Conservation (phyloP, 2,113 vertebrate species). For the Malurus melanocephalus region DNA sequence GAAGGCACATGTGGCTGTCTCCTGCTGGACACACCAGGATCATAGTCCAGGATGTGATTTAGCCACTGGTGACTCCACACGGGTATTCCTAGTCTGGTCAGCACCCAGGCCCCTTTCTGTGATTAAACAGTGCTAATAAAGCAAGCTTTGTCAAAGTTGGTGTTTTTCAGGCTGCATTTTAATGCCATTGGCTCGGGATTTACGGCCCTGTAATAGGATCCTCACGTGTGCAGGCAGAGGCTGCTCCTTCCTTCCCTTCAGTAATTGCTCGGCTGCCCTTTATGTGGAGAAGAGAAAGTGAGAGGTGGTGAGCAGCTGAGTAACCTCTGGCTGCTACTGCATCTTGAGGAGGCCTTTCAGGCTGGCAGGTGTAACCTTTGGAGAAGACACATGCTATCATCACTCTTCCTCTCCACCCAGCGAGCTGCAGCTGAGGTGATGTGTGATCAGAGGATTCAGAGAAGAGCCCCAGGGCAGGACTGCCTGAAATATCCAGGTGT, state of each 20-base stretch:
- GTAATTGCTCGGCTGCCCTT: constrained; percentile 59
- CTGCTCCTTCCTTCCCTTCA: background rate
- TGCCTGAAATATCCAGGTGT: background rate
- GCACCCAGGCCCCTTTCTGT: background rate
- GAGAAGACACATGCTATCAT: constrained; percentile 37
- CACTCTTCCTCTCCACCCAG: constrained; percentile 37
- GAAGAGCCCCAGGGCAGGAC: background rate
- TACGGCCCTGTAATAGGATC: background rate
- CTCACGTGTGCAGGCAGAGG: background rate
- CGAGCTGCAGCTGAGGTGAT: background rate
- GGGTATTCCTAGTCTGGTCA: background rate
- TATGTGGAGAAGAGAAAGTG: constrained; percentile 14
- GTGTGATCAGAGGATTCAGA: constrained; percentile 1
- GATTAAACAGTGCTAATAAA: constrained; percentile 5
- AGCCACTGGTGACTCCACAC: background rate
- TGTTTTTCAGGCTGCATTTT: constrained; percentile 27
- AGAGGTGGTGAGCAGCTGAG: constrained; percentile 34
- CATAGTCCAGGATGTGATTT: background rate
- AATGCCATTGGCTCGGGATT: constrained; percentile 18
- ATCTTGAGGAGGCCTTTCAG: constrained; percentile 55
- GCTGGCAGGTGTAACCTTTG: constrained; percentile 65
- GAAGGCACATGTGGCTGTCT: fast-evolving
- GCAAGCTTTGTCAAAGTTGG: background rate
- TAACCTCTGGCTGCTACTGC: constrained; percentile 60
- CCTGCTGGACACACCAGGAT: background rate